phyloP scores from a whole-genome alignment of 2,888 invertebrate genomes.

The Blera fallax region DNA sequence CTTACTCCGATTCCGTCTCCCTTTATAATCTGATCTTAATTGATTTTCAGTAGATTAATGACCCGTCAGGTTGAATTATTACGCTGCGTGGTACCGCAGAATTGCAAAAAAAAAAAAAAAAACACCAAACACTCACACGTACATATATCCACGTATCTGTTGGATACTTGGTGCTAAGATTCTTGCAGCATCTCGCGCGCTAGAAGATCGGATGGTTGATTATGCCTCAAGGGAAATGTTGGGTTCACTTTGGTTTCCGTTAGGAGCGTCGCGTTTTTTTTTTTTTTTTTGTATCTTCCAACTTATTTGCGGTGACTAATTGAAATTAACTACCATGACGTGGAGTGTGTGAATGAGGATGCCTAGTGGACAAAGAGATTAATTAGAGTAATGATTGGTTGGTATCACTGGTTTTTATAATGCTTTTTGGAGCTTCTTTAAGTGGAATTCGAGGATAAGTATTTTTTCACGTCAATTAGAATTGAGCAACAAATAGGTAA shows the following conservation, averaged over 20 bases:
- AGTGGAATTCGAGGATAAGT: constrained; percentile 36
- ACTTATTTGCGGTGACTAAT: constrained; percentile 42
- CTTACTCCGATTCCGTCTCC: constrained; percentile 27
- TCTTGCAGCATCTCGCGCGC: constrained; percentile 4
- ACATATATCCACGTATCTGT: background rate
- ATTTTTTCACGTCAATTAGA: constrained; percentile 30
- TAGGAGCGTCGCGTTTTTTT: background rate
- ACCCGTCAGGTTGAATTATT: constrained; percentile 41
- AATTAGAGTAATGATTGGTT: constrained; percentile 57
- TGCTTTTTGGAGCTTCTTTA: constrained; percentile 31
- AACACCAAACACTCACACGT: background rate
- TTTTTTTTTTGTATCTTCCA: constrained; percentile 1
- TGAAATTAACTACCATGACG: constrained; percentile 47
- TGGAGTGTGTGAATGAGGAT: constrained; percentile 58
- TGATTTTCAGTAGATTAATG: constrained; percentile 48
- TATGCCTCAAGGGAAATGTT: constrained; percentile 44
- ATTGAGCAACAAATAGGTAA: constrained; percentile 9
- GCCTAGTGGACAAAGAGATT: constrained; percentile 39
- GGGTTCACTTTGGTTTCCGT: constrained; percentile 46
- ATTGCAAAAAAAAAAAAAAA: constrained; percentile 26
- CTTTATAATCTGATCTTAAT: constrained; percentile 16
- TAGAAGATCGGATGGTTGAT: constrained; percentile 7
- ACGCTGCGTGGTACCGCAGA: constrained; percentile 31
- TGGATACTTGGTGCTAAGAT: constrained; percentile 26
- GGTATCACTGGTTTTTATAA: no score